Evolutionary conservation across 2,888 invertebrate species (phyloP), one percentile per base, ranked within the genome.

Genomic region (Conops quadrifasciatus): DNA sequence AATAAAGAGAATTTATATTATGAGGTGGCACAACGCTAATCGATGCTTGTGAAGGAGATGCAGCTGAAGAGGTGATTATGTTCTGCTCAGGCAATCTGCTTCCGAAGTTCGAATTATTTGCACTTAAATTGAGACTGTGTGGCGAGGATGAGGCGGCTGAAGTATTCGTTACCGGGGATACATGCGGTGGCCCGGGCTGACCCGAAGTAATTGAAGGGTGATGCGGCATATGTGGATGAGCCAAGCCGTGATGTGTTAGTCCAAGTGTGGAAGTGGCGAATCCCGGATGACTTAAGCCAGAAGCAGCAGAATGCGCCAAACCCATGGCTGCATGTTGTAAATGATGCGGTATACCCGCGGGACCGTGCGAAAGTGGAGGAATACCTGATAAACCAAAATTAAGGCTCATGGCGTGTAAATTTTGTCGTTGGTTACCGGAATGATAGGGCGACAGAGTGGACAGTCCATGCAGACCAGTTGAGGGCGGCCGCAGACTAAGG

Each of bases 381-480:
- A 83, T 80, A 0, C 83, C 82, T 0, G 84, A 78, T 69, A 86
- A 77, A 19, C 84, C 85, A 30, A 86, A 73, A 71, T 83, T 85
- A 1, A 85, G 77, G 0, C 85, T 82, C 81, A 86, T 83, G 11
- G 81, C 79, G 47, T 78, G 75, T 5, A 85, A 83, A 71, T 85
- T 85, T 75, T 85, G 86, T 2, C 86, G 82, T 75, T 86, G 86
- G 53, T 80, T 81, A 63, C 83, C 80, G 43, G 84, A 79, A 75
- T 86, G 86, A 67, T 86, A 86, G 66, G 85, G 84, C 45, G 85
- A 84, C 76, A 85, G 82, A 0, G 83, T 77, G 0, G 86, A 80
- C 9, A 86, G 75, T 0, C 82, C 80, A 72, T 86, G 86, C 5
- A 85, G 73, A 0, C 83, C 80, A 0, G 76, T 77, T 2, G 85